These are phyloP conservation scores for Tychaedon coryphoeus DNA, from an alignment of 2,113 vertebrate genomes.

Conservation along the genomic window DNA sequence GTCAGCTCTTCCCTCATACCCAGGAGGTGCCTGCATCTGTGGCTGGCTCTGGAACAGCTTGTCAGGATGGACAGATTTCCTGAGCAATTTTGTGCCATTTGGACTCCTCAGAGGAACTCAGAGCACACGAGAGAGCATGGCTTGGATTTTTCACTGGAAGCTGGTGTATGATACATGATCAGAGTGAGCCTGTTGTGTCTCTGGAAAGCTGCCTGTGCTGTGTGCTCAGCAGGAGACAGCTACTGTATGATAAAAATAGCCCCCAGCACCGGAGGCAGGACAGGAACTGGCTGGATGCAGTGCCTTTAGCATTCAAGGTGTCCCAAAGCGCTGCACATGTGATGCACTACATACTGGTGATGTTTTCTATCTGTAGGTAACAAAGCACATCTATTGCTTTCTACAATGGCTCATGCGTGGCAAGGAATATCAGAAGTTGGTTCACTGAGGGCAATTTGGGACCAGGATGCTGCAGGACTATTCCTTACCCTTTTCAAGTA, in stretches of 20 bases:
- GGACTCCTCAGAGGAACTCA: background rate
- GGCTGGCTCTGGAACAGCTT: background rate
- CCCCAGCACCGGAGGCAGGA: background rate
- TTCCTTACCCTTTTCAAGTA: background rate
- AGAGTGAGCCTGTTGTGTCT: background rate
- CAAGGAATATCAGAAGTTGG: background rate
- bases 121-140: background rate
- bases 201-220: background rate
- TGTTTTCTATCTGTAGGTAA: background rate
- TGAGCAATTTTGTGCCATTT: background rate
- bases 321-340: background rate
- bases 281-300: constrained; percentile 20
- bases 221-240: background rate
- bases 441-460: background rate
- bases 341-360: background rate
- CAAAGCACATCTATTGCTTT: background rate
- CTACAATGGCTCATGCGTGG: background rate
- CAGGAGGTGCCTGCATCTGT: background rate
- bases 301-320: constrained; percentile 21
- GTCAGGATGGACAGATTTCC: background rate
- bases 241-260: constrained; percentile 9
- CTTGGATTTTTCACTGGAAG: background rate
- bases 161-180: background rate
- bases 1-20: background rate
- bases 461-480: background rate